Base-by-base conservation (phyloP, 2,113 vertebrate species). In the Periophthalmus modestus region DNA sequence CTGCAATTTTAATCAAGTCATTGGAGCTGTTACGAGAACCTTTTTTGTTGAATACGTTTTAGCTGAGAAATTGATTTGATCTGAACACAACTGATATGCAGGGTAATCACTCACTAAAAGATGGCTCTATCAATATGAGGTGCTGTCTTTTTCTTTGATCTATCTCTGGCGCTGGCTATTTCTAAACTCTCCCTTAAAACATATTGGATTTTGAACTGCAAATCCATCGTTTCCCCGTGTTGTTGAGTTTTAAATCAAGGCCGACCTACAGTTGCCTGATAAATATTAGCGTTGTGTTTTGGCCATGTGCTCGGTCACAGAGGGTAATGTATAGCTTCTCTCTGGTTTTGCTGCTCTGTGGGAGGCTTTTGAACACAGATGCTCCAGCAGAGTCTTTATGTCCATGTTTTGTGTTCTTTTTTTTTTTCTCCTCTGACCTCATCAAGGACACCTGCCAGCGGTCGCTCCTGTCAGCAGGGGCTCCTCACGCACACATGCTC, bases 311-410 rank as follows among this genome's bases (percentile, higher is more conserved):
- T 15, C 57, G 13, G 19, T 66, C n/a, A 9, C 70, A 69, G 71
- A 12, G 4, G 24, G 19, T 52, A 23, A 58, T 69, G 48, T 61
- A 73, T 68, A 33, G 66, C 11, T 15, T 68, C 63, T 28, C 69
- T 68, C 36, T 72, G 33, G 48, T 76, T 76, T 69, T n/a, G 67
- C 63, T 24, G 9, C 86, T 68, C 73, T 15, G 5, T 72, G 4
- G 83, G 78, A 69, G 73, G 69, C 48, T 80, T 68, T 82, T 79
- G 50, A 36, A 21, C 72, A 65, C 46, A 6, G 75, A 62, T 58
- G 71, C 65, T 73, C 84, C 84, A 69, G 87, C 84, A 79, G 84
- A 48, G 75, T 71, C 36, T 73, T 62, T 70, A 15, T 78, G 66
- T 59, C 3, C 13, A 12, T 43, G 39, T 43, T 43, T 43, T 10